Evolutionary conservation across 2,113 vertebrate species (phyloP).

Genomic region (human): DNA sequence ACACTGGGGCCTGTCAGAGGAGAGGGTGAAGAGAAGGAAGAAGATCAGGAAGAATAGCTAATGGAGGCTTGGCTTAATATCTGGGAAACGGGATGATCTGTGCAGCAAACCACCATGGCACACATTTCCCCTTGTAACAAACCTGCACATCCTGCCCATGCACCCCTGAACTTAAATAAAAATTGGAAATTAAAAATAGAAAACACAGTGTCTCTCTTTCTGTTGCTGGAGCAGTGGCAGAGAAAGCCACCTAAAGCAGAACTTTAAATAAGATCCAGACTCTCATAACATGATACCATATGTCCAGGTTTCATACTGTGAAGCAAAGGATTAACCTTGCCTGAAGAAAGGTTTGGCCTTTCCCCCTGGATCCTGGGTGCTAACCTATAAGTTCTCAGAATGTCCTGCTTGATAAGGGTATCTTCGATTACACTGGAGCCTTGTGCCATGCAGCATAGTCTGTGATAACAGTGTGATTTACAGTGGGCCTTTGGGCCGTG

Average conservation of each 20-base stretch:
- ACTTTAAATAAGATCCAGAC: background rate
- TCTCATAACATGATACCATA: background rate
- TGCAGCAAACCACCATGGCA: too few relatives aligned
- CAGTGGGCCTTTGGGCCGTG: background rate
- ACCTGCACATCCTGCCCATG: too few relatives aligned
- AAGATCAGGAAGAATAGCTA: too few relatives aligned
- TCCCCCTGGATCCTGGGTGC: background rate
- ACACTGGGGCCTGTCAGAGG: too few relatives aligned
- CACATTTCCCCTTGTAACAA: too few relatives aligned
- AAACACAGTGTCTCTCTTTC: background rate
- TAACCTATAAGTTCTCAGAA: background rate
- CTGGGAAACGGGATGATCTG: too few relatives aligned
- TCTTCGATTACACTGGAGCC: background rate
- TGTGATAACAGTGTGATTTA: background rate
- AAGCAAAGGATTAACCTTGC: background rate
- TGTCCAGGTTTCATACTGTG: background rate
- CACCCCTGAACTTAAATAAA: too few relatives aligned
- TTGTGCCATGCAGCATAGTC: background rate
- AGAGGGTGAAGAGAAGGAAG: too few relatives aligned
- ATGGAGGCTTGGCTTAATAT: too few relatives aligned
- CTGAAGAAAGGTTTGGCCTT: background rate
- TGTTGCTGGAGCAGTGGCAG: background rate
- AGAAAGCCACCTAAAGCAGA: background rate
- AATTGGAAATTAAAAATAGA: too few relatives aligned
- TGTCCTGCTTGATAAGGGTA: background rate